Evolutionary conservation across 2,113 vertebrate genomes (phyloP), one percentile per base, ranked within the genome.

Genomic region (Xiphias gladius): DNA sequence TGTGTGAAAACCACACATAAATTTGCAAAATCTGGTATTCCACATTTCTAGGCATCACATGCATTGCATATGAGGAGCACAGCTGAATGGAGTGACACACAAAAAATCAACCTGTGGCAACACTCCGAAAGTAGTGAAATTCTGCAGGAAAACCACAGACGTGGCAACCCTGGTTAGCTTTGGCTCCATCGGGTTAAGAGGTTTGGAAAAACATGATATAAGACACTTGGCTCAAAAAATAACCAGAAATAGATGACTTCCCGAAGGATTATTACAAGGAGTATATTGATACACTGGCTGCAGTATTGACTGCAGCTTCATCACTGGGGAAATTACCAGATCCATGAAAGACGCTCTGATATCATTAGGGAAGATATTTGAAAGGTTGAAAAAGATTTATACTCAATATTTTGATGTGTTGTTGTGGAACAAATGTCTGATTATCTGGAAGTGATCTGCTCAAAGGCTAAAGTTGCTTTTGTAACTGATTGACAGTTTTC

Each of bases 271-370:
- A 26, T 61, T 78, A 50, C 20, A 48, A 20, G 46, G 24, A 19
- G 6, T 22, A 43, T 46, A 26, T 43, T 72, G 24, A 48, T 22
- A 61, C 28, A 43, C 12, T 19, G 17, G n/a, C 61, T 48, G 26
- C 39, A 59, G 52, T 58, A 66, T 35, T 57, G 50, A 73, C 14
- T 37, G 39, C 62, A 73, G 62, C 39, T 39, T 17, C 11, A 50
- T 30, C 62, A 39, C 62, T 37, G 30, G 39, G 39, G 43, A 71
- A 54, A 79, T 79, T 10, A 63, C 9, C 32, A 16, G 22, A 58
- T 67, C 50, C 22, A 58, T 64, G 59, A 48, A 50, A 35, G 26
- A 61, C 19, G 28, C 63, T 35, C 50, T 58, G 54, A 35, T 20
- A 35, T 68, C 26, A 50, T 22, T 61, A 30, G 32, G 22, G 17